These are phyloP conservation scores for Scomber colias DNA, from an alignment of 2,113 vertebrate species.

Conservation along the genomic window DNA sequence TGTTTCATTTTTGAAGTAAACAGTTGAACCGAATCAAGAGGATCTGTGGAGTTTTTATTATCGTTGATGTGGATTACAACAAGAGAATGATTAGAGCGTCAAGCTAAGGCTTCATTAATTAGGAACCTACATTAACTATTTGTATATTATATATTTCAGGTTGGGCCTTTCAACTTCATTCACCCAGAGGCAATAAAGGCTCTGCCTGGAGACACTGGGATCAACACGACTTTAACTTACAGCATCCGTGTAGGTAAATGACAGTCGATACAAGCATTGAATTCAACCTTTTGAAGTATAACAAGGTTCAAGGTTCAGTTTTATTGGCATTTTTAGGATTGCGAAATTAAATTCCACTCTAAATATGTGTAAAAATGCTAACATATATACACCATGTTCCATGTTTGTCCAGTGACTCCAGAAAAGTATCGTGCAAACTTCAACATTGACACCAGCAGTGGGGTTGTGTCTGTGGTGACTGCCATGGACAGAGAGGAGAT, in stretches of 20 bases:
- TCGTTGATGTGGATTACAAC: too few relatives aligned
- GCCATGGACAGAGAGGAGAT: slow-evolving; percentile 84
- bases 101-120: too few relatives aligned
- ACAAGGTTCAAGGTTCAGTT: too few relatives aligned
- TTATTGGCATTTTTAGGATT: too few relatives aligned
- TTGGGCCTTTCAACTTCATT: slow-evolving; percentile 58
- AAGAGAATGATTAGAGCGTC: too few relatives aligned
- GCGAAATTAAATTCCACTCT: too few relatives aligned
- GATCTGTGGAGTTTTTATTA: too few relatives aligned
- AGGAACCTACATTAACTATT: too few relatives aligned
- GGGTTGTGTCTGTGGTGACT: slow-evolving; percentile 72
- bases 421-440: slow-evolving; percentile 60
- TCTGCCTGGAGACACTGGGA: slow-evolving; percentile 86
- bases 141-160: slow-evolving; percentile 60
- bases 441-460: slow-evolving; percentile 63
- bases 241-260: slow-evolving; percentile 76
- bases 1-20: too few relatives aligned
- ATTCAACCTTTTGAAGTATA: not conserved
- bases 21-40: too few relatives aligned
- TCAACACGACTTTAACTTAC: slow-evolving; percentile 83
- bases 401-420: slow-evolving; percentile 77
- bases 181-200: slow-evolving; percentile 83
- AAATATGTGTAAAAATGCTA: not conserved
- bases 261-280: not conserved
- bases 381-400: not conserved